Evolutionary conservation across 2,113 vertebrate species (phyloP).

Genomic region (Tupaia chinensis): DNA sequence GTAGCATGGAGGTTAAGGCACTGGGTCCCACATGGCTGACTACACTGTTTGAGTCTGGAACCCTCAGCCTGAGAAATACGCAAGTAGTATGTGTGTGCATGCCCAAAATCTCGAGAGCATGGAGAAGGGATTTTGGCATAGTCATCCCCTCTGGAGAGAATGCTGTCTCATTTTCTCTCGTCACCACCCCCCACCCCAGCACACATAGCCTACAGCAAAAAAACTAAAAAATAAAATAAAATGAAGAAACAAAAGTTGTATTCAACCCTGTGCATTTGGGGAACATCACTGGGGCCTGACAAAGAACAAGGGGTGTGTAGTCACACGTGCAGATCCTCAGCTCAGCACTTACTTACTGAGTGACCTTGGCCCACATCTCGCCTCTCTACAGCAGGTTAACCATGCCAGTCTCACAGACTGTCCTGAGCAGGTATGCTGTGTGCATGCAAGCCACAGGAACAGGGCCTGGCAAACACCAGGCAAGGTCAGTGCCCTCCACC

Average conservation of each 20-base stretch:
- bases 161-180: too few relatives aligned
- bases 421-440: not conserved
- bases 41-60: too few relatives aligned
- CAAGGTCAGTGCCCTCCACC: not conserved
- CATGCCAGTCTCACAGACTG: accelerated
- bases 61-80: too few relatives aligned
- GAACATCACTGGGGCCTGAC: too few relatives aligned
- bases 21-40: too few relatives aligned
- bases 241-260: not conserved
- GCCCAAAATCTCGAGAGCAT: too few relatives aligned
- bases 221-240: not conserved
- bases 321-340: not conserved
- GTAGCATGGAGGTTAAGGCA: too few relatives aligned
- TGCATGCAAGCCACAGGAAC: accelerated
- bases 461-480: not conserved
- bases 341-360: not conserved
- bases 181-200: too few relatives aligned
- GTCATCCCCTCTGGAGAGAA: too few relatives aligned
- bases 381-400: not conserved
- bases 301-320: not conserved
- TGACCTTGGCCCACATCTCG: not conserved
- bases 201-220: too few relatives aligned
- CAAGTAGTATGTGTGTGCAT: too few relatives aligned
- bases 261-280: not conserved
- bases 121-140: too few relatives aligned